These are phyloP conservation scores for Drosophila melanosoma DNA, from an alignment of 2,888 invertebrate species.

Conservation along the genomic window DNA sequence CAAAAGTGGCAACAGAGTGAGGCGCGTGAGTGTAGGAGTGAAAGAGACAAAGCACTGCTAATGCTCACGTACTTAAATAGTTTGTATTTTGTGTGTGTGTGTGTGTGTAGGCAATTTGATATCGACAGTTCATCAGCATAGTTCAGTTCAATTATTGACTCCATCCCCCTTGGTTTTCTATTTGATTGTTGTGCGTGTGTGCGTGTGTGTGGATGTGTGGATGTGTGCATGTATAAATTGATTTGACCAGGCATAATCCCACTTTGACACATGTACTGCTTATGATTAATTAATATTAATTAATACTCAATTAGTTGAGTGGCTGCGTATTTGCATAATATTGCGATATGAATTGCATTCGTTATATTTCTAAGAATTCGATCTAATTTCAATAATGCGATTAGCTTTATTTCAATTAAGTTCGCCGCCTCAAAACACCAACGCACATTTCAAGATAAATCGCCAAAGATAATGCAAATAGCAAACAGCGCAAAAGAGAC, in stretches of 20 bases:
- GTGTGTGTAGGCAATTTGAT: slow-evolving; percentile 26
- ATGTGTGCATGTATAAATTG: neutral
- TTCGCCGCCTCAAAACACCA: slow-evolving; percentile 44
- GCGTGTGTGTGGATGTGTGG: neutral
- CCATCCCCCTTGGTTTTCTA: slow-evolving; percentile 36
- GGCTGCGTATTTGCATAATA: slow-evolving; percentile 66
- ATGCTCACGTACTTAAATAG: slow-evolving; percentile 1
- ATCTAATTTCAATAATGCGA: slow-evolving; percentile 64
- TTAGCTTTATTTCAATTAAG: slow-evolving; percentile 71
- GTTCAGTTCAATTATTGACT: slow-evolving; percentile 56
- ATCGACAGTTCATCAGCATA: slow-evolving; percentile 33
- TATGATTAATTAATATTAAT: slow-evolving; percentile 69
- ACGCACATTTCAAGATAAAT: slow-evolving; percentile 33
- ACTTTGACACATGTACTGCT: slow-evolving; percentile 54
- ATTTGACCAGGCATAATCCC: slow-evolving; percentile 44
- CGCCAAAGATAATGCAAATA: slow-evolving; percentile 22
- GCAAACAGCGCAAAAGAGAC: slow-evolving; percentile 18
- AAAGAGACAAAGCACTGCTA: neutral
- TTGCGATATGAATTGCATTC: slow-evolving; percentile 63
- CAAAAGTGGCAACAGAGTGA: neutral
- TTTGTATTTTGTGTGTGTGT: slow-evolving; percentile 1
- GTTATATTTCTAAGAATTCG: slow-evolving; percentile 38
- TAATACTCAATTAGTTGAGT: slow-evolving; percentile 73
- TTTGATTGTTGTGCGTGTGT: slow-evolving; percentile 19
- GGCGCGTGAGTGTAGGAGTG: neutral